Base-by-base conservation (phyloP, 2,888 invertebrate genomes). In the Synergus japonicus region DNA sequence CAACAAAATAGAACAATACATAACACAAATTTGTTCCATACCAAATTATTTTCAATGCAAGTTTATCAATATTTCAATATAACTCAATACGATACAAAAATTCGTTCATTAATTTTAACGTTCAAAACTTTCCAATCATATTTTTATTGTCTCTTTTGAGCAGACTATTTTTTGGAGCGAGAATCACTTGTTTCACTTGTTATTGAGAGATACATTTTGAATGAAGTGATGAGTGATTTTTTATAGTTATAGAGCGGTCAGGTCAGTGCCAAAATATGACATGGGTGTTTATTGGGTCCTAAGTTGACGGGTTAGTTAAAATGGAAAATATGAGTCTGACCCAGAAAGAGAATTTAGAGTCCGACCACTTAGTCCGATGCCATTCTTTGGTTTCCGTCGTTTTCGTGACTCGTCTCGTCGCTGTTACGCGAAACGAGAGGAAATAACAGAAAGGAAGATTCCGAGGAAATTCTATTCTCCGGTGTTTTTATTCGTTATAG, bases 271-370 rank as follows among this genome's bases (percentile, higher is more conserved):
- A 78, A 77, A 76, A 81, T 81, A 76, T 79, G 76, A 82, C 78
- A 80, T 78, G 76, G 78, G 78, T 79, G 78, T 78, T 82, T 78
- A 80, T 79, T 82, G 81, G 79, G 77, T 79, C 79, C 81, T 80
- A 80, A 79, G 77, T 77, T 81, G 79, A 78, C 79, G 60, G 77
- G 64, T 80, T 77, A 66, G 67, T 67, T 76, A 79, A 78, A 81
- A 79, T 67, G 60, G 77, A 81, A 81, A 77, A 83, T 81, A 83
- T 64, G 78, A 82, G 73, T 77, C 77, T 78, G 83, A 82, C 83
- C 83, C 79, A 81, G 83, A 82, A 83, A 82, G 63, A 54, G 73
- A 64, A 80, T 81, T 77, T 66, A 64, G 78, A 79, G 69, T 58
- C 78, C 58, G 78, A 78, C 79, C 73, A 78, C 78, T 79, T 81